phyloP scores from a whole-genome alignment of 2,797 vertebrate species.

The Microctenopoma steveboyesi region DNA sequence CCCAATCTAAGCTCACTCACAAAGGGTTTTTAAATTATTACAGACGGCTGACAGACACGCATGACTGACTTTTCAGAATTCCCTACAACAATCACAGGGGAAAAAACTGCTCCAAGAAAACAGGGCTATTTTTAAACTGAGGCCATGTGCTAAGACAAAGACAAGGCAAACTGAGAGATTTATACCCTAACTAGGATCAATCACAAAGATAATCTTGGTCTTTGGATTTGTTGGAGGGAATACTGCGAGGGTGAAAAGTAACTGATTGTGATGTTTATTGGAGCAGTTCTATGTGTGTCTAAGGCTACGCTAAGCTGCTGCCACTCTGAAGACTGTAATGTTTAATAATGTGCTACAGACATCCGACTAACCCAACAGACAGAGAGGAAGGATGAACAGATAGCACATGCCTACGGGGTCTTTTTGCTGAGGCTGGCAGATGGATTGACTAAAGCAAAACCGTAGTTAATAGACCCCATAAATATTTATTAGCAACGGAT shows the following conservation, averaged over 20 bases:
- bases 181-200: conserved; percentile 20
- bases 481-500: conserved; percentile 41
- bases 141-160: conserved; percentile 3
- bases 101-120: conserved; percentile 13
- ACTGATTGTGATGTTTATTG: conserved; percentile 1
- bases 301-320: conserved; percentile 4
- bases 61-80: conserved; percentile 60
- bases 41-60: conserved; percentile 57
- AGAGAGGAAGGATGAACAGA: conserved; percentile 16
- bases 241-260: neutral
- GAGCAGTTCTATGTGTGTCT: neutral
- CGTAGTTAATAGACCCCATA: conserved; percentile 15
- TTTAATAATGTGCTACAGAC: conserved; percentile 30
- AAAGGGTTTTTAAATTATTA: conserved; percentile 60
- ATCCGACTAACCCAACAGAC: conserved; percentile 17
- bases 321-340: neutral
- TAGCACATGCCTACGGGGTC: conserved; percentile 23
- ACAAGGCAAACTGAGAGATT: conserved; percentile 9
- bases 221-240: conserved; percentile 13
- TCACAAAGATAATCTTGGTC: conserved; percentile 6
- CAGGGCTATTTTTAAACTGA: conserved; percentile 48
- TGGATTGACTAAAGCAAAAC: conserved; percentile 19
- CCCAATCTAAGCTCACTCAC: conserved; percentile 43
- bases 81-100: conserved; percentile 41
- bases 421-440: conserved; percentile 32